Conservation (phyloP, 2,888 invertebrate species). For the Scotopteryx bipunctaria region DNA sequence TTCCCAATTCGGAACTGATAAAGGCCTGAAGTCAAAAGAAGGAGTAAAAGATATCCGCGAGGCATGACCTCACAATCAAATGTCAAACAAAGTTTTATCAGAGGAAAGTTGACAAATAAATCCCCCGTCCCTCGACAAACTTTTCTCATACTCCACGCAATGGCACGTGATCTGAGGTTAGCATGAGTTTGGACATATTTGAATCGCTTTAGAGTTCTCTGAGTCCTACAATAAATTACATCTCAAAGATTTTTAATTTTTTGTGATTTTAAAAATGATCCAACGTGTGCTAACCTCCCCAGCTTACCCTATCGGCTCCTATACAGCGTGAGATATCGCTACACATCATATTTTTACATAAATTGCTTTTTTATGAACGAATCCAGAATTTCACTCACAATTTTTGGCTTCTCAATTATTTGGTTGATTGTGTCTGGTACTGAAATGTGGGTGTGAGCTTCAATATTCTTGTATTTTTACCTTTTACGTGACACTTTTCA, state of each 20-base stretch:
- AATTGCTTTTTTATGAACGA: conserved; percentile 19
- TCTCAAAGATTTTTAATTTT: too few relatives aligned
- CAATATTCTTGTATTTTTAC: neutral
- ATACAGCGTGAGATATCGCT: conserved; percentile 40
- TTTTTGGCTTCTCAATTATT: conserved; percentile 31
- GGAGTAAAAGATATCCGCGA: conserved; percentile 47
- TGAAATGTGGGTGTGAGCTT: neutral
- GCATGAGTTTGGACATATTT: conserved; percentile 1
- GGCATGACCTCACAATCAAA: conserved; percentile 78
- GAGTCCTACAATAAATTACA: neutral
- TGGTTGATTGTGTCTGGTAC: conserved; percentile 21
- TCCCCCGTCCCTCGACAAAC: conserved; percentile 61
- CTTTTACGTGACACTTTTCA: too few relatives aligned
- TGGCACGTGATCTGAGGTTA: conserved; percentile 52
- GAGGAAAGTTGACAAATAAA: conserved; percentile 80
- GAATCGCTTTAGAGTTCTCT: neutral
- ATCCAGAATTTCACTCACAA: conserved; percentile 13
- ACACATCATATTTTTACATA: conserved; percentile 20
- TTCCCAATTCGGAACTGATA: neutral
- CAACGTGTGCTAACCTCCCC: too few relatives aligned
- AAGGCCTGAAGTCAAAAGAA: conserved; percentile 8
- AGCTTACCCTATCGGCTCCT: conserved; percentile 45
- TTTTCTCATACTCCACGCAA: conserved; percentile 69
- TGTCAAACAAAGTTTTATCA: conserved; percentile 80
- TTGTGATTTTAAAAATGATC: too few relatives aligned